A percentile compares a stretch with the other conserved stretches of the same genome.
Evolutionary conservation across 2,797 vertebrate genomes (phyloP).

Genomic region (Phrynocephalus vlangalii): DNA sequence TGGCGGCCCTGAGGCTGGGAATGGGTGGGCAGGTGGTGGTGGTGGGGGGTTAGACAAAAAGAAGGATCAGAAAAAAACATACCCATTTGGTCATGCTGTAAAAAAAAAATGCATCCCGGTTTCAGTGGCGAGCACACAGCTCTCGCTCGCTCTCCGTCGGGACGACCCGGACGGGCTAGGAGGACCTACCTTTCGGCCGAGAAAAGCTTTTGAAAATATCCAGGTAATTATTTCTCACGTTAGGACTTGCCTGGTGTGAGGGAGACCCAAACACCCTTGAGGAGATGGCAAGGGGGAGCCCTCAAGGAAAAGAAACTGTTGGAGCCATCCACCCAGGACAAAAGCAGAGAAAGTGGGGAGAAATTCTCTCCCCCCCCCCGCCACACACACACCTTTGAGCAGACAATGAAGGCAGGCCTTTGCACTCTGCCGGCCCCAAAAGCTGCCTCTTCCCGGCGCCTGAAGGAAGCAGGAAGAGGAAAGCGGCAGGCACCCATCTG

Average conservation of each 20-base stretch:
- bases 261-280: neutral
- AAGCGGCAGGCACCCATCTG: no score
- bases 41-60: no score
- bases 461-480: no score
- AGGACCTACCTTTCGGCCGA: conserved; percentile 67
- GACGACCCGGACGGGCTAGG: conserved; percentile 54
- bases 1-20: neutral
- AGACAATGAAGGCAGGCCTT: neutral
- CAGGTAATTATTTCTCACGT: conserved; percentile 56
- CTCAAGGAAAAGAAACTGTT: conserved; percentile 48
- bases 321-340: conserved; percentile 42
- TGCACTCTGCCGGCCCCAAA: neutral
- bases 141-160: conserved; percentile 63
- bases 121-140: conserved; percentile 63
- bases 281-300: conserved; percentile 22
- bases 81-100: conserved; percentile 61
- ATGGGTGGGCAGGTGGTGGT: no score
- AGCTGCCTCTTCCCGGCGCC: neutral
- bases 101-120: conserved; percentile 7
- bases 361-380: no score
- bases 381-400: no score
- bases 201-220: conserved; percentile 53
- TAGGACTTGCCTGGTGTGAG: conserved; percentile 47
- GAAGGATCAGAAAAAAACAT: conserved; percentile 26
- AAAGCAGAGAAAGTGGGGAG: conserved; percentile 48